Percentiles rank a stretch among this genome's conserved stretches.
Conservation (phyloP, 2,888 invertebrate species). For the Parnassius orleans region DNA sequence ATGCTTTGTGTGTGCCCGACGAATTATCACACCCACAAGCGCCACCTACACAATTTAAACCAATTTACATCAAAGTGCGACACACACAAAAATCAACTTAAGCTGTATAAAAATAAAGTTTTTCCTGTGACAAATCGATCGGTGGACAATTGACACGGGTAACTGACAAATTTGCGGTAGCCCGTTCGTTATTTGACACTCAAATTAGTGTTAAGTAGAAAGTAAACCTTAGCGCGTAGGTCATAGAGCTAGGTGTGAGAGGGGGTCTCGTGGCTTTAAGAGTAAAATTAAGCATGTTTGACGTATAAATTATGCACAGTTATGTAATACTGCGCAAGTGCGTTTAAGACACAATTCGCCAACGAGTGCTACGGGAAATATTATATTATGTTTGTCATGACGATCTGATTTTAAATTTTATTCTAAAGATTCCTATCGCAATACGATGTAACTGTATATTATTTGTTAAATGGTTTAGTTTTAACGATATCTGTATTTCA, state of each 20-base stretch:
- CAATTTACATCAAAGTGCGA: conserved; percentile 47
- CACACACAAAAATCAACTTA: conserved; percentile 53
- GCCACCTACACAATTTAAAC: conserved; percentile 58
- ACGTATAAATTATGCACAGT: conserved; percentile 41
- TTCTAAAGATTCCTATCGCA: too few species aligned
- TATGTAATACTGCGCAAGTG: conserved; percentile 13
- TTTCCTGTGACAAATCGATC: conserved; percentile 40
- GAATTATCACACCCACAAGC: conserved; percentile 78
- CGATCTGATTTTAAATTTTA: too few species aligned
- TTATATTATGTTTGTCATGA: too few species aligned
- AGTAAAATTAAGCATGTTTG: conserved; percentile 39
- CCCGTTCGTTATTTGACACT: conserved; percentile 44
- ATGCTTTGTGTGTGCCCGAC: conserved; percentile 69
- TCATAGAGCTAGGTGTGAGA: conserved; percentile 45
- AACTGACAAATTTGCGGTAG: conserved; percentile 67
- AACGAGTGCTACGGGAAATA: conserved; percentile 33
- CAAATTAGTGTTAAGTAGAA: conserved; percentile 60
- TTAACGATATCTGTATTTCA: too few species aligned
- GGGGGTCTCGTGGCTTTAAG: conserved; percentile 32
- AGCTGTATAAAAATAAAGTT: conserved; percentile 47
- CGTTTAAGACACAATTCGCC: conserved; percentile 43
- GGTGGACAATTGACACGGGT: conserved; percentile 51
- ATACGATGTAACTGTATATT: too few species aligned
- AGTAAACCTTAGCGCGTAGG: conserved; percentile 52
- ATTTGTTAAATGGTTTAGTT: too few species aligned